Conservation (phyloP, 2,888 invertebrate species). For the Homarus gammarus region DNA sequence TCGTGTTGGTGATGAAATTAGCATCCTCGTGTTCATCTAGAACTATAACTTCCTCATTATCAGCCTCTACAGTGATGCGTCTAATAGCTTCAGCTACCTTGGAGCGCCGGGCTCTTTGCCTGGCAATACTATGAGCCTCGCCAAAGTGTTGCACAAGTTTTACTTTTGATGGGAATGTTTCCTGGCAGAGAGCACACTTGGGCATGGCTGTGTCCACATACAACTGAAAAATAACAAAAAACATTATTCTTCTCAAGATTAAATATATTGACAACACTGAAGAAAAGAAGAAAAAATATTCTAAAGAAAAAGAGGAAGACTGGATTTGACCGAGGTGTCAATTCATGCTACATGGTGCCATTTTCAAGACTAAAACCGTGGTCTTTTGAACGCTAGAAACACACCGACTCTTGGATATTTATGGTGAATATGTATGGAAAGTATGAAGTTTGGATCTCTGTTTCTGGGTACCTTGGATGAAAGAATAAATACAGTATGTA, state of each 20-base stretch:
- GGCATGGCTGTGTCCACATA: slow-evolving; percentile 21
- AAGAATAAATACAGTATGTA: not conserved
- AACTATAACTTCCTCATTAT: slow-evolving; percentile 11
- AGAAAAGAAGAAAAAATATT: not conserved
- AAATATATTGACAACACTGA: not conserved
- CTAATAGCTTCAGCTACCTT: slow-evolving; percentile 37
- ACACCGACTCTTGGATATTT: too few relatives aligned
- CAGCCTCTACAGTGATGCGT: slow-evolving; percentile 22
- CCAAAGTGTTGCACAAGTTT: slow-evolving; percentile 62
- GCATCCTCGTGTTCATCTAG: not conserved
- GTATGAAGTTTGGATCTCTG: not conserved
- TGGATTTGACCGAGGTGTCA: too few relatives aligned
- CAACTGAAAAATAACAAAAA: not conserved
- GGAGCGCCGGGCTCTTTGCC: slow-evolving; percentile 54
- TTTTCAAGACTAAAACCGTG: too few relatives aligned
- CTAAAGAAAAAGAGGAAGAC: too few relatives aligned
- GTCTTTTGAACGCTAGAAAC: too few relatives aligned
- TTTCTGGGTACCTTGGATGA: too few relatives aligned
- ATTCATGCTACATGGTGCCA: too few relatives aligned
- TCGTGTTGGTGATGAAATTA: not conserved
- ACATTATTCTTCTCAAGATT: not conserved
- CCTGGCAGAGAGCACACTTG: slow-evolving; percentile 55
- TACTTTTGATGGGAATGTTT: slow-evolving; percentile 41
- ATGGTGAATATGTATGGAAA: not conserved
- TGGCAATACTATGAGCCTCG: slow-evolving; percentile 62